These are phyloP conservation scores for Meriones unguiculatus DNA, from an alignment of 2,113 vertebrate genomes.

Conservation along the genomic window DNA sequence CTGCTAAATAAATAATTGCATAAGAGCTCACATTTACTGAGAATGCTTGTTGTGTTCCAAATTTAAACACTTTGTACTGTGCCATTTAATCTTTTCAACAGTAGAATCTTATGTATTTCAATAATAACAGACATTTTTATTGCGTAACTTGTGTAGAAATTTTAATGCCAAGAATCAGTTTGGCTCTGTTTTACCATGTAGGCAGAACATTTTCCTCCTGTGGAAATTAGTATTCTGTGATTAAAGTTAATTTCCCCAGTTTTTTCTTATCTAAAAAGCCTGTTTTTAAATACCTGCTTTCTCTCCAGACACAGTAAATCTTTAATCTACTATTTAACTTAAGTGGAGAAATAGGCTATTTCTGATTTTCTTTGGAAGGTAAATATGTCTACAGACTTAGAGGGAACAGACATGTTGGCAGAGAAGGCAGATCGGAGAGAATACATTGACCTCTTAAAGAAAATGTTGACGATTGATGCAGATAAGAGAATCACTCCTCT, in stretches of 20 bases:
- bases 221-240: slow-evolving; percentile 2
- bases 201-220: slow-evolving; percentile 1
- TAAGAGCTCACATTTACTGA: slow-evolving; percentile 31
- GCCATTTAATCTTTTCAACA: slow-evolving; percentile 61
- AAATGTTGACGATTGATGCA: slow-evolving; percentile 98
- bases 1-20: slow-evolving; percentile 24
- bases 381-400: slow-evolving; percentile 98
- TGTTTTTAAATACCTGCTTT: neutral
- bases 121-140: slow-evolving; percentile 14
- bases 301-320: neutral
- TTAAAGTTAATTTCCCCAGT: slow-evolving; percentile 37
- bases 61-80: slow-evolving; percentile 17
- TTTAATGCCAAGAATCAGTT: slow-evolving; percentile 59
- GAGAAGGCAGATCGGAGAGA: slow-evolving; percentile 98
- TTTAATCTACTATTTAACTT: slow-evolving; percentile 19
- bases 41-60: slow-evolving; percentile 30
- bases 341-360: slow-evolving; percentile 42
- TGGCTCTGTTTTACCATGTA: slow-evolving; percentile 52
- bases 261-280: slow-evolving; percentile 36
- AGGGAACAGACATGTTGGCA: slow-evolving; percentile 97
- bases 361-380: slow-evolving; percentile 88
- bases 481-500: slow-evolving; percentile 98
- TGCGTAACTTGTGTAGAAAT: slow-evolving; percentile 47
- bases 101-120: slow-evolving; percentile 50
- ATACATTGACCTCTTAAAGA: slow-evolving; percentile 98